These are phyloP conservation scores for Thecophora atra DNA, from an alignment of 2,888 invertebrate genomes.

Conservation along the genomic window DNA sequence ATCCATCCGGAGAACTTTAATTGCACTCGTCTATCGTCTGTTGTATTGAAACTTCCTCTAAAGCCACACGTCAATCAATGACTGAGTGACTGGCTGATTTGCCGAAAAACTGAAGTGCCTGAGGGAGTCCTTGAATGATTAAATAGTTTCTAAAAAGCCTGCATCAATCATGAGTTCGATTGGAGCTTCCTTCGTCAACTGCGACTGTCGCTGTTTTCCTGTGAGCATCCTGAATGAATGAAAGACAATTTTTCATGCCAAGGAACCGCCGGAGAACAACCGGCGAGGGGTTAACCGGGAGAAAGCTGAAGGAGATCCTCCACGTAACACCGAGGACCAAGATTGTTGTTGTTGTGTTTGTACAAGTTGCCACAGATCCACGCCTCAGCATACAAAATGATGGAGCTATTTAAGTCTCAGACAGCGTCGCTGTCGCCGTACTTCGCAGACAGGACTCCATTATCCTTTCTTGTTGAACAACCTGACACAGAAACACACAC, in stretches of 20 bases:
- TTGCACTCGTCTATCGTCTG: too few species aligned
- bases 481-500: not conserved
- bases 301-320: conserved; percentile 6
- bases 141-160: conserved; percentile 8
- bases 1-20: too few species aligned
- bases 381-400: conserved; percentile 13
- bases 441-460: conserved; percentile 26
- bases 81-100: too few species aligned
- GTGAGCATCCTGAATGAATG: conserved; percentile 9
- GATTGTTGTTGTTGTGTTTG: not conserved
- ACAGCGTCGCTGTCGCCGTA: conserved; percentile 11
- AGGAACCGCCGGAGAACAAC: not conserved
- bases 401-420: conserved; percentile 31
- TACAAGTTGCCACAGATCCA: conserved; percentile 19
- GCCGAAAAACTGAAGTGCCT: not conserved
- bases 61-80: not conserved
- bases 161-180: not conserved
- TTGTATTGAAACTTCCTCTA: not conserved
- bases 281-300: not conserved
- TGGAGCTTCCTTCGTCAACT: not conserved
- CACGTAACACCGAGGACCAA: not conserved
- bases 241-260: conserved; percentile 22
- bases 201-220: not conserved
- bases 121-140: conserved; percentile 17
- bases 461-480: conserved; percentile 11